phyloP scores from a whole-genome alignment of 2,888 invertebrate species.

The Euclidia mi region DNA sequence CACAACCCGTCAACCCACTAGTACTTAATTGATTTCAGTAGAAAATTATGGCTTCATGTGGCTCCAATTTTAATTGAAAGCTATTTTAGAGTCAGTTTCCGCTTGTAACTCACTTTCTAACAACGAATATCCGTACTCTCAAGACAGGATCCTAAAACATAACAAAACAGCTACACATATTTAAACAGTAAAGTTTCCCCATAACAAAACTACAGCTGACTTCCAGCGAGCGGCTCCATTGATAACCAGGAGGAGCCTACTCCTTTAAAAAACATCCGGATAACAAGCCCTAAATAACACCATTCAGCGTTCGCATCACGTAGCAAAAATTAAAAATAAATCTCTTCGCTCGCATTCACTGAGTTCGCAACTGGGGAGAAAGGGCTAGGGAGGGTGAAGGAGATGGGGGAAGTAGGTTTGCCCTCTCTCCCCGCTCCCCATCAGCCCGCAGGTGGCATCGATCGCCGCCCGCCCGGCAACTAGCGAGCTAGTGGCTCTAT shows the following conservation, averaged over 20 bases:
- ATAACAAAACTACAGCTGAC: too few relatives aligned
- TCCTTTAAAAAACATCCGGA: neutral
- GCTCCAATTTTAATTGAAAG: too few relatives aligned
- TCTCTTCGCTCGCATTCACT: slow-evolving; percentile 41
- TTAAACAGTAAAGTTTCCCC: too few relatives aligned
- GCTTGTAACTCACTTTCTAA: too few relatives aligned
- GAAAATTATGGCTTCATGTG: too few relatives aligned
- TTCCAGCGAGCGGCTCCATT: too few relatives aligned
- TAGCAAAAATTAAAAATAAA: slow-evolving; percentile 64
- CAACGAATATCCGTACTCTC: too few relatives aligned
- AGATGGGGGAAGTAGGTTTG: neutral
- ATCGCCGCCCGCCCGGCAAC: slow-evolving; percentile 59
- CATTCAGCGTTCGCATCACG: slow-evolving; percentile 43
- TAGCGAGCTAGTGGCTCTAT: slow-evolving; percentile 41
- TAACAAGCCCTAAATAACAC: slow-evolving; percentile 23
- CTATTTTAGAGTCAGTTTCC: too few relatives aligned
- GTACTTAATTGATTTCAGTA: too few relatives aligned
- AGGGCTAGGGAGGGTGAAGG: neutral
- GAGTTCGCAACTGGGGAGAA: slow-evolving; percentile 25
- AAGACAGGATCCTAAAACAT: too few relatives aligned
- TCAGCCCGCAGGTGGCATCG: slow-evolving; percentile 54
- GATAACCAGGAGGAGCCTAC: neutral
- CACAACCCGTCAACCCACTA: too few relatives aligned
- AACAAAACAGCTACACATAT: too few relatives aligned
- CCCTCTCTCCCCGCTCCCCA: slow-evolving; percentile 19